Conservation (phyloP, 1,140 invertebrate species). For the Drosophila repleta region DNA sequence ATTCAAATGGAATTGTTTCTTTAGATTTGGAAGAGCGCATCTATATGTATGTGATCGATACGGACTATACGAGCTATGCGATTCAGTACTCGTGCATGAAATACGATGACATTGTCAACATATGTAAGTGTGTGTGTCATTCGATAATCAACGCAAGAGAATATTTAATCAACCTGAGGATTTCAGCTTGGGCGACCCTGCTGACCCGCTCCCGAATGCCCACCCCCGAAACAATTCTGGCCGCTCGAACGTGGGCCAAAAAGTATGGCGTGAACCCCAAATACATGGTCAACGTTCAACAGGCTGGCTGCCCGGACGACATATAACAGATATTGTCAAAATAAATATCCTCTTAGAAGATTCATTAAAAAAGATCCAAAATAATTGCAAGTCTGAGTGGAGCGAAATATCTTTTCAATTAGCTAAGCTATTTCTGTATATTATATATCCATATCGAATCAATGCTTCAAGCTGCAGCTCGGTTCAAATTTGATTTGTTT, state of each 20-base stretch:
- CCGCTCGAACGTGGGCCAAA: too few species aligned
- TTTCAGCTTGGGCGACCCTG: slow-evolving; percentile 42
- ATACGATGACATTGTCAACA: slow-evolving; percentile 6
- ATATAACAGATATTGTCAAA: too few species aligned
- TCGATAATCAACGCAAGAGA: too few species aligned
- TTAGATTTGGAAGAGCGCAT: slow-evolving; percentile 28
- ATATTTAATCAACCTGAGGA: too few species aligned
- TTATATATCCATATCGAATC: not conserved
- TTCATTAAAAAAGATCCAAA: too few species aligned
- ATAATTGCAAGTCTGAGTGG: too few species aligned
- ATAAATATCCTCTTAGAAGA: too few species aligned
- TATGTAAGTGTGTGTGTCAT: slow-evolving; percentile 27
- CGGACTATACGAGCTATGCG: slow-evolving; percentile 44
- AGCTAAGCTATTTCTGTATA: too few species aligned
- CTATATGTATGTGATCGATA: slow-evolving; percentile 46
- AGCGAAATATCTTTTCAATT: too few species aligned
- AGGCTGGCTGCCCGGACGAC: not conserved
- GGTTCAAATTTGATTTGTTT: not conserved
- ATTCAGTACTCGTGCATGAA: slow-evolving; percentile 50
- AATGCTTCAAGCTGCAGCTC: not conserved
- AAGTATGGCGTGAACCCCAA: not conserved
- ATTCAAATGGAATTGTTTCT: too few species aligned
- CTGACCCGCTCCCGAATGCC: slow-evolving; percentile 23
- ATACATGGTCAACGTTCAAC: not conserved
- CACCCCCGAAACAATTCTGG: slow-evolving; percentile 12